phyloP scores from a whole-genome alignment of 2,888 invertebrate species.

The Acronicta psi region DNA sequence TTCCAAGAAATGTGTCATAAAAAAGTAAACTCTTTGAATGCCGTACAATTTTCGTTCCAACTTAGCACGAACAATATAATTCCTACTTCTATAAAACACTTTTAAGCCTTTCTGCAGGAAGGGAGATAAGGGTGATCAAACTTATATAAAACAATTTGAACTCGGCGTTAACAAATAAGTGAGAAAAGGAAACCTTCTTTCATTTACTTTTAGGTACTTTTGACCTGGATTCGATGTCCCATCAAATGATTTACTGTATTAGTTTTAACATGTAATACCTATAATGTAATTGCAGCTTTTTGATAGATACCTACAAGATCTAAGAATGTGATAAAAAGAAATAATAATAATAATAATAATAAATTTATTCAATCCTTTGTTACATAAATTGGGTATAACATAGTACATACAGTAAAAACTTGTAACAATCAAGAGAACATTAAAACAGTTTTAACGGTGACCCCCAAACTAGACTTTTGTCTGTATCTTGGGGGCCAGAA shows the following conservation, averaged over 20 bases:
- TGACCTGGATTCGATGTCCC: neutral
- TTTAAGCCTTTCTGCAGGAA: constrained; percentile 48
- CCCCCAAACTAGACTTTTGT: too few relatives aligned
- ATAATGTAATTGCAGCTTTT: neutral
- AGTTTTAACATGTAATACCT: constrained; percentile 8
- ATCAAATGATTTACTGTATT: constrained; percentile 7
- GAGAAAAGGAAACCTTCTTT: constrained; percentile 21
- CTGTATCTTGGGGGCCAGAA: too few relatives aligned
- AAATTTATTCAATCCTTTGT: too few relatives aligned
- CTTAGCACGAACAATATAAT: constrained; percentile 26
- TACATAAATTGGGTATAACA: too few relatives aligned
- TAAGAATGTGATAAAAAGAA: neutral
- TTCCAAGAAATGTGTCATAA: too few relatives aligned
- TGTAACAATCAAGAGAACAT: too few relatives aligned
- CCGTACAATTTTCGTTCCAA: constrained; percentile 21
- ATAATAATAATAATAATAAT: too few relatives aligned
- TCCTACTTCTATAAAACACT: constrained; percentile 7
- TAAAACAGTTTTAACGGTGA: too few relatives aligned
- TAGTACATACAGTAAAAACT: too few relatives aligned
- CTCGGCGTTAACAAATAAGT: constrained; percentile 37
- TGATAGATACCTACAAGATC: neutral
- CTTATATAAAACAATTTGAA: constrained; percentile 27
- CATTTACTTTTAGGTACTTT: constrained; percentile 35
- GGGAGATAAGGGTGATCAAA: constrained; percentile 55
- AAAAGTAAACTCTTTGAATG: neutral